Evolutionary conservation across 2,797 vertebrate genomes (phyloP).

Genomic region (Sebastes miniatus): DNA sequence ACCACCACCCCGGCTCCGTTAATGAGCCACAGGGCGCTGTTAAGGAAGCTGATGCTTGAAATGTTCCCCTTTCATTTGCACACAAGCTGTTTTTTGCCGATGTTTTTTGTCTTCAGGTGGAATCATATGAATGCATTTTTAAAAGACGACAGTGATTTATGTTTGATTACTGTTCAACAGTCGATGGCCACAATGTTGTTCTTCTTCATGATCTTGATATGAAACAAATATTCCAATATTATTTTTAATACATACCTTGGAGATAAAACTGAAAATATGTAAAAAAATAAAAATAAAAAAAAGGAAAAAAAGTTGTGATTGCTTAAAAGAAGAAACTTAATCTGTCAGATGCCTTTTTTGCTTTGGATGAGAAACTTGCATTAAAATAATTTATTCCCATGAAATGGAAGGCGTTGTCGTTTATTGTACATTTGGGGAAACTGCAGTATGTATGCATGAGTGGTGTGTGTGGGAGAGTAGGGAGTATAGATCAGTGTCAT

Average conservation of each 20-base stretch:
- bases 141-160: slow-evolving; percentile 59
- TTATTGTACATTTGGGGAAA: slow-evolving; percentile 4
- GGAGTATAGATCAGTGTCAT: slow-evolving; percentile 11
- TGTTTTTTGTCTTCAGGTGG: slow-evolving; percentile 50
- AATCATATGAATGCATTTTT: slow-evolving; percentile 67
- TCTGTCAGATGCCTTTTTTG: slow-evolving; percentile 66
- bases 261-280: slow-evolving; percentile 38
- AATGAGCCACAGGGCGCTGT: slow-evolving; percentile 44
- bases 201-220: slow-evolving; percentile 45
- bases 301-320: slow-evolving; percentile 23
- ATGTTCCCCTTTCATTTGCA: slow-evolving; percentile 66
- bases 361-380: slow-evolving; percentile 69
- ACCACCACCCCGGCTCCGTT: slow-evolving; percentile 34
- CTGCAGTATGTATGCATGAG: not conserved
- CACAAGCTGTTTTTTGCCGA: slow-evolving; percentile 45
- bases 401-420: slow-evolving; percentile 29
- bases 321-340: slow-evolving; percentile 56
- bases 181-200: slow-evolving; percentile 37
- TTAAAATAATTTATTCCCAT: slow-evolving; percentile 77
- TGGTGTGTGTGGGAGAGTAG: not conserved
- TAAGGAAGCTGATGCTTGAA: slow-evolving; percentile 59
- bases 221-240: slow-evolving; percentile 41
- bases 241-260: slow-evolving; percentile 63
- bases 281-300: not conserved
- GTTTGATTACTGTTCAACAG: slow-evolving; percentile 55